Conservation (phyloP, 2,113 vertebrate species). For the Gorsachius goisagi region DNA sequence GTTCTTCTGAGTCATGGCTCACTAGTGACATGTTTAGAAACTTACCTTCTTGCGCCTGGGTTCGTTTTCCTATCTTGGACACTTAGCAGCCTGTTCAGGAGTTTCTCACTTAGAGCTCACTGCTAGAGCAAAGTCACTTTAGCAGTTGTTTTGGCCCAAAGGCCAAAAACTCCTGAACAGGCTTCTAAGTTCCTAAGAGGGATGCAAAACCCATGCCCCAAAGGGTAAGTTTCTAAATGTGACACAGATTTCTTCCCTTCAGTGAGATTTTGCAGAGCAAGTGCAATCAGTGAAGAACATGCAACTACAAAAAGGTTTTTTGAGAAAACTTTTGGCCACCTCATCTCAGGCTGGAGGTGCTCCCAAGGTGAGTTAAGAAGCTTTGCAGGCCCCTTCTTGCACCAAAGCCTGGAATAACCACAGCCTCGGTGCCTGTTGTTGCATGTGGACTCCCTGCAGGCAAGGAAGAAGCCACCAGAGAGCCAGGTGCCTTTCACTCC, state of each 20-base stretch:
- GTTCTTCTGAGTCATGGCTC: background rate
- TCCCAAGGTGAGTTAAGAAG: background rate
- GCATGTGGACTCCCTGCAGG: background rate
- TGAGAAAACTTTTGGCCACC: background rate
- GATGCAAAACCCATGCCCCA: background rate
- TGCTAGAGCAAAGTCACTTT: background rate
- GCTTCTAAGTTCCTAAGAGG: background rate
- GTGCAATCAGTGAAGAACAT: background rate
- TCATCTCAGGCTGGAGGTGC: background rate
- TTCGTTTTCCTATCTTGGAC: background rate
- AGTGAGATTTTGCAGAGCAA: background rate
- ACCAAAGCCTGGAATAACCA: background rate
- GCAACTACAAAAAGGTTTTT: background rate
- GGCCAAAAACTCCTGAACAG: background rate
- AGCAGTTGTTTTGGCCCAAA: background rate
- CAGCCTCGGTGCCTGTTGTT: background rate
- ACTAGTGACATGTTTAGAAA: background rate
- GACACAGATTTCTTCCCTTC: background rate
- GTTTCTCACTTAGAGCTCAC: background rate
- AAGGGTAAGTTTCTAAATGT: background rate
- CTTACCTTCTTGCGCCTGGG: background rate
- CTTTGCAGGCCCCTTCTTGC: background rate
- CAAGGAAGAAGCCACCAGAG: background rate
- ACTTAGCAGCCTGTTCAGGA: background rate
- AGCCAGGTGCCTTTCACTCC: background rate